Conservation (phyloP, 2,797 vertebrate species). For the Myotis vivesi region DNA sequence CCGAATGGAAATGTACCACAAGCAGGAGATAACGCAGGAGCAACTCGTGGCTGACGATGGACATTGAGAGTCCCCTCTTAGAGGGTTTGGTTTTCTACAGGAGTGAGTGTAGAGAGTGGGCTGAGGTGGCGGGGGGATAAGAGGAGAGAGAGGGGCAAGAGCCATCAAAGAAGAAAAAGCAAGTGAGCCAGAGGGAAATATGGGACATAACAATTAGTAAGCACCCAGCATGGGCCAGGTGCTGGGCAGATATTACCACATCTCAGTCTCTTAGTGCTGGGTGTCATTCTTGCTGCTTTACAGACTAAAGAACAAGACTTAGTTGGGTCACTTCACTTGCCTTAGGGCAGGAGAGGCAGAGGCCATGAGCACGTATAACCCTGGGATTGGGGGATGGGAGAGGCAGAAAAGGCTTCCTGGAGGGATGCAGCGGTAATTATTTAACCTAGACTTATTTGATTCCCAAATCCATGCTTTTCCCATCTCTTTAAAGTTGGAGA, state of each 20-base stretch:
- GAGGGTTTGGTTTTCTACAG: not conserved
- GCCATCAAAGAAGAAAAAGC: not conserved
- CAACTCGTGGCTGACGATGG: not conserved
- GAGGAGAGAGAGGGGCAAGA: not conserved
- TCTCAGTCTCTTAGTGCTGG: not conserved
- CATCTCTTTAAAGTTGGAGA: not conserved
- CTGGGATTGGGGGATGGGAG: not conserved
- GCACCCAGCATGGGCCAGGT: not conserved
- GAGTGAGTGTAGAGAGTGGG: not conserved
- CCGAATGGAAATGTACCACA: constrained; percentile 18
- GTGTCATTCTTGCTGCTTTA: not conserved
- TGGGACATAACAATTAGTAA: not conserved
- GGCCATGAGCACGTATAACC: not conserved
- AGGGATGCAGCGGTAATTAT: not conserved
- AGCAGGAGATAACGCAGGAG: not conserved
- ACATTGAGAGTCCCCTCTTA: not conserved
- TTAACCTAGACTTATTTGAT: not conserved
- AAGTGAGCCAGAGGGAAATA: not conserved
- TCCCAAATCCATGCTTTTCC: not conserved
- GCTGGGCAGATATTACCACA: not conserved
- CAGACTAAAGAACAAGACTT: not conserved
- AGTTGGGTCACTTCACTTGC: not conserved
- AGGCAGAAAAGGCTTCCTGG: not conserved
- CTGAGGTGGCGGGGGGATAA: not conserved
- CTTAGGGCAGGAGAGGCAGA: not conserved